Base-by-base conservation (phyloP, 2,797 vertebrate species). In the Lutjanus campechanus region DNA sequence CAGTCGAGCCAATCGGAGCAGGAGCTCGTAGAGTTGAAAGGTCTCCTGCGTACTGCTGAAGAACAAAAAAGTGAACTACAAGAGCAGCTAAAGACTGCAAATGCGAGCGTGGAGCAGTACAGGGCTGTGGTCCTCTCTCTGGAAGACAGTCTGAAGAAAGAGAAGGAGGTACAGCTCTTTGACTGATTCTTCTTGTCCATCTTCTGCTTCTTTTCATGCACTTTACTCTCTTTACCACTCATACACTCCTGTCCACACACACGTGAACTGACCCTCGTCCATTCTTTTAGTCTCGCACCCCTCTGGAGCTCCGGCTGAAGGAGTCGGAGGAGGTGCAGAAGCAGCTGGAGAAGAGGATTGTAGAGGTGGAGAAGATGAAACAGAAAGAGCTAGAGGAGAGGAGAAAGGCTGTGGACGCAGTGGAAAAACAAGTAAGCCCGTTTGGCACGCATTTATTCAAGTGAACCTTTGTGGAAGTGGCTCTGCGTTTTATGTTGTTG, bases 141-240 rank as follows among this genome's bases (percentile, higher is more conserved):
- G 83, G 98, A 99, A 84, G 98, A 99, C 79, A 98, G 97, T 22
- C 93, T 98, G 61, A 97, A 96, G 89, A 98, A 98, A 77, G 98
- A 99, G 79, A 99, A 98, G 72, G 97, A 98, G 96, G 98, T 98
- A 78, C 16, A 20, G 22, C 15, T 43, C 40, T 16, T 17, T 44
- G 1, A 25, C 17, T 15, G 22, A 1, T 17, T 50, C 15, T 17
- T 11, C 11, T 43, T 11, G 19, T 2, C 4, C 4, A 10, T 61
- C 20, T 36, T 51, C 13, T 50, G 1, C 53, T 15, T 40, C 8
- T 70, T 25, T 1, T n/a, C 36, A 41, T 15, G 1, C 10, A 13
- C 13, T 25, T 15, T 40, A 44, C 19, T 46, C 11, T 47, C 43
- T 54, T 8, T 47, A 9, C 8, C 15, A 16, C 7, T 17, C 4